Evolutionary conservation across 2,113 vertebrate genomes (phyloP), one percentile per base, ranked within the genome.

Genomic region (Herpailurus yagouaroundi): DNA sequence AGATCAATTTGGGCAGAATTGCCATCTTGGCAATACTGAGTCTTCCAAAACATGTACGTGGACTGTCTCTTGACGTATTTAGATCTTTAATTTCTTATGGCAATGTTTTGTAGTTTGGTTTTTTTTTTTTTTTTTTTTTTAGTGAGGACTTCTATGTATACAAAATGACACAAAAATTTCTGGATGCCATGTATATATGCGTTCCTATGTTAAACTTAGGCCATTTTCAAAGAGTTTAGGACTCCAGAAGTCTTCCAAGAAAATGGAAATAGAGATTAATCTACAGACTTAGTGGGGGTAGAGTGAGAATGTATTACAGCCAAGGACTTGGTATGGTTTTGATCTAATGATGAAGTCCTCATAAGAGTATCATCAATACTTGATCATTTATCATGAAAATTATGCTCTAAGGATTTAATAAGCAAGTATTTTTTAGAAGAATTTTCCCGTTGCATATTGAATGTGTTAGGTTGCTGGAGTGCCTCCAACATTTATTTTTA

Each of bases 311-410:
- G 41, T 90, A 55, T 86, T 41, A 36, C 63, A 69, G 82, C 33
- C 23, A 55, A 95, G 45, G 23, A 55, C 16, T 73, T 7, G 83
- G 25, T 89, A 27, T 79, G 69, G 66, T 63, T 86, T 95, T 90
- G 50, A 91, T 33, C 86, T 60, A 94, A 29, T 96, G 45, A 73
- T 55, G 79, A 95, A 93, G 4, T 73, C 10, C n/a, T 31, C 74
- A 29, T 66, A 74, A 36, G 11, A 83, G 16, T 80, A 74, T 92
- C 64, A 79, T n/a, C 31, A 79, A 83, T 38, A 97, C 68, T 93
- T 97, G 36, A 66, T 95, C 38, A 94, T 92, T 95, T 57, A 36
- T 92, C 48, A 63, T 94, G 45, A 81, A 94, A 93, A 83, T 94
- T 90, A 88, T 68, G 48, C 38, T 94, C 52, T 80, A 66, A 89